Evolutionary conservation across 2,888 invertebrate species (phyloP).

Genomic region (Monoplex corrugatus): DNA sequence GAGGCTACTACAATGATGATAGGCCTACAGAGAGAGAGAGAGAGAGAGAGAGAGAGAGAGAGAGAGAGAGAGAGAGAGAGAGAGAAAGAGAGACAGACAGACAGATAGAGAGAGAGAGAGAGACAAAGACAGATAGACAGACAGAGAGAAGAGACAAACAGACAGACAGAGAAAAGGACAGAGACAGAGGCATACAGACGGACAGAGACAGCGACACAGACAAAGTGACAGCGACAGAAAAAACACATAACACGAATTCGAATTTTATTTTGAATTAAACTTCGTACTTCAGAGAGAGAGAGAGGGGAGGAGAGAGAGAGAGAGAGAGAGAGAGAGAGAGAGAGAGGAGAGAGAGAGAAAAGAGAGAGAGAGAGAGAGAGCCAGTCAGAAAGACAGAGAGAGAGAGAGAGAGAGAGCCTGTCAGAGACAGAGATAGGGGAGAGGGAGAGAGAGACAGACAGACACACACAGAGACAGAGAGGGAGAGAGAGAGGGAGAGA

Average conservation of each 20-base stretch:
- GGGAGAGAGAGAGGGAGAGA: constrained; percentile 1
- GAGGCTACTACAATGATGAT: too few species aligned
- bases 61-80: too few species aligned
- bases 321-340: not conserved
- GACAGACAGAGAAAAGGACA: not conserved
- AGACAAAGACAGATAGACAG: not conserved
- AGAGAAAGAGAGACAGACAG: too few species aligned
- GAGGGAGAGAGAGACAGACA: constrained; percentile 14
- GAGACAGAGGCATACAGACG: not conserved
- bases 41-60: not conserved
- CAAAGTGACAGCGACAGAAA: too few species aligned
- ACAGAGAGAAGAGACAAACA: not conserved
- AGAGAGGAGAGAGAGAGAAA: not conserved
- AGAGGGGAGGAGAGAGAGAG: not conserved
- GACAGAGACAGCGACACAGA: not conserved
- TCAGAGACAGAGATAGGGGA: not conserved
- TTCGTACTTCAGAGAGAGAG: not conserved
- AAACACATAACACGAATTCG: too few species aligned
- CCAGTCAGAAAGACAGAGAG: constrained; percentile 2
- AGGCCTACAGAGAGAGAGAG: not conserved
- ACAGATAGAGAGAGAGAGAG: not conserved
- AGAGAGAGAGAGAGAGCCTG: not conserved
- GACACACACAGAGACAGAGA: not conserved
- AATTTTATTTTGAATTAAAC: too few species aligned
- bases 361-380: not conserved